These are phyloP conservation scores for Heliconius cydno DNA, from an alignment of 2,888 invertebrate genomes.

Conservation along the genomic window DNA sequence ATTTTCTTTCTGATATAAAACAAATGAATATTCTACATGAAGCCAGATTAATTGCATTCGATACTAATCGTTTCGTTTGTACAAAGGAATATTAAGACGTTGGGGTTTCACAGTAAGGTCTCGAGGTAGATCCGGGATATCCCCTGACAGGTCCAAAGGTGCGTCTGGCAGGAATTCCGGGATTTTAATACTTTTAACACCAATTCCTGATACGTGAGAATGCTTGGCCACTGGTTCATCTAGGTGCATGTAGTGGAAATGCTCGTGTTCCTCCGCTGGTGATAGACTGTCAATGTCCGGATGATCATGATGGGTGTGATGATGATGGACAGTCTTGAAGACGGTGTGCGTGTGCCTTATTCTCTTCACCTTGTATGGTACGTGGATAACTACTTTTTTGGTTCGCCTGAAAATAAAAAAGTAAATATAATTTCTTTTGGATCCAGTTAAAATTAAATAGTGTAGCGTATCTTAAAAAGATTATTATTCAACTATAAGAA, in stretches of 20 bases:
- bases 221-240: constrained; percentile 68
- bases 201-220: constrained; percentile 66
- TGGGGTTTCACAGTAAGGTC: constrained; percentile 59
- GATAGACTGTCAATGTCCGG: constrained; percentile 55
- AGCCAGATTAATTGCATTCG: background rate
- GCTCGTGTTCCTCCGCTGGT: constrained; percentile 73
- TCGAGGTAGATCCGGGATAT: constrained; percentile 60
- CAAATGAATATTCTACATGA: background rate
- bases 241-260: constrained; percentile 77
- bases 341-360: constrained; percentile 88
- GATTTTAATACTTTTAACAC: constrained; percentile 51
- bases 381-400: constrained; percentile 87
- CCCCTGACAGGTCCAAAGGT: constrained; percentile 60
- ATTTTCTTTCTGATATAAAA: no score
- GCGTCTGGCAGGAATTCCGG: constrained; percentile 76
- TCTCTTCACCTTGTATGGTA: constrained; percentile 87
- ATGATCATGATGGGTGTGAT: constrained; percentile 72
- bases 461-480: background rate
- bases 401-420: constrained; percentile 70
- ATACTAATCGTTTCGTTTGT: constrained; percentile 50
- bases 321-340: constrained; percentile 86
- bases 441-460: background rate
- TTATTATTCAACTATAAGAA: background rate
- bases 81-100: constrained; percentile 64
- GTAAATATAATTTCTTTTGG: background rate